Evolutionary conservation across 2,888 invertebrate species (phyloP), one percentile per base, ranked within the genome.

Genomic region (Yponomeuta sedellus): DNA sequence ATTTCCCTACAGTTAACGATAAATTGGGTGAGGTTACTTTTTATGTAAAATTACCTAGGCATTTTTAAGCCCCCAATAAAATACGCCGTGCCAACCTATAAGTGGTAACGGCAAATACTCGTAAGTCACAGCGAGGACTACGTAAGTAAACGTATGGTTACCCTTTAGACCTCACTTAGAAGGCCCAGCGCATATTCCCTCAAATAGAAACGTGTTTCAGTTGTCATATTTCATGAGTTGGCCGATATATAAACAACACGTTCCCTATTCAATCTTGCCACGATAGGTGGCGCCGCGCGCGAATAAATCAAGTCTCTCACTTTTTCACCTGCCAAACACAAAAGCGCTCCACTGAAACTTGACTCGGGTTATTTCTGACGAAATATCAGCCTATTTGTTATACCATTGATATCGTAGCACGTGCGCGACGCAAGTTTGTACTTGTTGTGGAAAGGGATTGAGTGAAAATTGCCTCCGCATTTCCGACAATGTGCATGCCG

Each of bases 271-370:
- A 89, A 91, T 91, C 90, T 90, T 86, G 80, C 78, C 72, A 74
- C 86, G 86, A 86, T 88, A 89, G 85, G 87, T 87, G 83, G 87
- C 89, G 86, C 82, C 85, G 82, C 44, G 83, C 80, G 79, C 83
- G 88, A 87, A 90, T 91, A 91, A 91, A 91, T 91, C 91, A 90
- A 82, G 83, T 80, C 81, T 82, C 83, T 83, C 90, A 88, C 90
- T 90, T 91, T 91, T 91, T 91, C 90, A 91, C 91, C 91, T 91
- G 91, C 90, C 90, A 90, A 85, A 86, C 87, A 90, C 91, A 91
- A 91, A 88, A 86, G 89, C 88, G 82, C 87, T 86, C 85, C 81
- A 85, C 83, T 86, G 87, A 88, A 89, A 90, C 90, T 89, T 90
- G 90, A 91, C 90, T 90, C 88, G 86, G 88, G 88, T 89, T 91